phyloP scores from a whole-genome alignment of 2,113 vertebrate genomes.

The Romanogobio albipinnatus region DNA sequence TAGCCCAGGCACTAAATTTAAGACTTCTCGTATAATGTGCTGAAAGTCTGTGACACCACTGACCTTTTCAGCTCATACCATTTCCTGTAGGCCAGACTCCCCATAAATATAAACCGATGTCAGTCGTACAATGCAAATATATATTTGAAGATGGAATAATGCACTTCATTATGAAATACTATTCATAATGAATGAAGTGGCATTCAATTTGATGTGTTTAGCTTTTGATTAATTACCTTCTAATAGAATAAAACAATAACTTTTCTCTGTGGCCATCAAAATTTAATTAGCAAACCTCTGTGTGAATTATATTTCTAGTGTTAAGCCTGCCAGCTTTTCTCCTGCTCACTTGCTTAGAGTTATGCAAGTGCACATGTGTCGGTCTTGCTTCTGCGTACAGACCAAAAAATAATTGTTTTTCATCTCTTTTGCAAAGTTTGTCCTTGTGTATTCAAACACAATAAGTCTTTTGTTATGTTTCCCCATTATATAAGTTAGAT shows the following conservation, averaged over 20 bases:
- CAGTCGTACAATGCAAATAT: constrained; percentile 12
- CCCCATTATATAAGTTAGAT: constrained; percentile 2
- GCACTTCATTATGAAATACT: constrained; percentile 43
- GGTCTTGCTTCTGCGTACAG: not conserved
- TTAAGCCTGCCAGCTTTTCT: constrained; percentile 19
- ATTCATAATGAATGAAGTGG: constrained; percentile 54
- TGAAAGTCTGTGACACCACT: constrained; percentile 46
- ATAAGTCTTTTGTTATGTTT: constrained; percentile 14
- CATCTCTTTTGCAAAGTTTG: not conserved
- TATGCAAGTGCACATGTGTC: not conserved
- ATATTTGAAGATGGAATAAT: constrained; percentile 45
- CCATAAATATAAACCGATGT: constrained; percentile 34
- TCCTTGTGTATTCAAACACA: constrained; percentile 15
- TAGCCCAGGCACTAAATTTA: constrained; percentile 36
- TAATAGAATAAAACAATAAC: constrained; percentile 55
- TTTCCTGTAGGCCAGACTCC: not conserved
- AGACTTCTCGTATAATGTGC: not conserved
- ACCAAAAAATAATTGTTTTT: not conserved
- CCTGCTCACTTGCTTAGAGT: not conserved
- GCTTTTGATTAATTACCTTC: constrained; percentile 54
- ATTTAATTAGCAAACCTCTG: constrained; percentile 52
- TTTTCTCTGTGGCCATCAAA: constrained; percentile 55
- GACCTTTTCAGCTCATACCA: constrained; percentile 42
- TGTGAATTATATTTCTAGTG: constrained; percentile 37
- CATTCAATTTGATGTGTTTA: constrained; percentile 42